Evolutionary conservation across 2,797 vertebrate genomes (phyloP), one percentile per base, ranked within the genome.

Genomic region (Acanthopagrus latus): DNA sequence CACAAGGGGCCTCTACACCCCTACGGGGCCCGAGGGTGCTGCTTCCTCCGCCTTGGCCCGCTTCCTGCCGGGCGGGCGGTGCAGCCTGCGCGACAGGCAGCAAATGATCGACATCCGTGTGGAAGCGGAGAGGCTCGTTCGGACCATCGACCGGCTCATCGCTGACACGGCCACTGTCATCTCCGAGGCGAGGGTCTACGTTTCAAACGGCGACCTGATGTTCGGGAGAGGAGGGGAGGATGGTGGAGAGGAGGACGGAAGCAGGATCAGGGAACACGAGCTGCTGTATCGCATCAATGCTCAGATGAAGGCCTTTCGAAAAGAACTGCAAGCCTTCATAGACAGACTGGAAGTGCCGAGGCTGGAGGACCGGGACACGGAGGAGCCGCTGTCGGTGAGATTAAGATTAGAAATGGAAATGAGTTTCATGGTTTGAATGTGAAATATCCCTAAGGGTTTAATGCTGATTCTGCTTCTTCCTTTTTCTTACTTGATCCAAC

Each of bases 311-410:
- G 96, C 97, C 55, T 99, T 99, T 93, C 94, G 97, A 78, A 98
- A 98, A 90, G 98, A 99, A 89, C 96, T 99, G 82, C 98, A 98
- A 91, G 94, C 95, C 79, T 99, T 99, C 87, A 98, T 99, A 16
- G 97, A 99, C 92, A 93, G 95, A 65, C 95, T 99, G 6, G 97
- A 99, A 83, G 95, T 97, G 84, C 96, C 97, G 21, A 96, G 96
- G 87, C 92, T 95, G 0, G 97, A 98, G 2, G 96, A 97, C 69
- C 94, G 94, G 48, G 95, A 95, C 55, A 75, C 96, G 16, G 97
- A 99, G 84, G 98, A 99, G 91, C 97, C 98, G 38, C 96, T 99
- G 94, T 99, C 97, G 96, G 97, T 99, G 95, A 98, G 97, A 95
- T n/a, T 48, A 20, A n/a, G 43, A 41, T 13, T 51, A 2, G 1